Evolutionary conservation across 2,113 vertebrate species (phyloP).

Genomic region (Petroica traversi): DNA sequence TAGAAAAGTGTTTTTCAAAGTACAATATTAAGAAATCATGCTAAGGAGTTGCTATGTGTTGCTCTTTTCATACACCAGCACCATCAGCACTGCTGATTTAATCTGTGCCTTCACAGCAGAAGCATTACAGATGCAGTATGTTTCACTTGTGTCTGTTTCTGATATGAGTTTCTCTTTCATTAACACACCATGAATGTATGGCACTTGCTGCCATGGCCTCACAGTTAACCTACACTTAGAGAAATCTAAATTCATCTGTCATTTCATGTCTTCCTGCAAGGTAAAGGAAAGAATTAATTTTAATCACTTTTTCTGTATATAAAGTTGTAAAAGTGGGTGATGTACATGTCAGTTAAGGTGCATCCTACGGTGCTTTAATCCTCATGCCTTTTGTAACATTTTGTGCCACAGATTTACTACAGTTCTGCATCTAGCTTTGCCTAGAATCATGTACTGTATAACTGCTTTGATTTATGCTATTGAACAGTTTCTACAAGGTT

Average conservation of each 20-base stretch:
- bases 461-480: not conserved
- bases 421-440: not conserved
- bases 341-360: not conserved
- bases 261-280: not conserved
- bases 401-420: not conserved
- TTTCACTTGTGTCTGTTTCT: not conserved
- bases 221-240: not conserved
- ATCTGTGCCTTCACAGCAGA: not conserved
- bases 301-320: not conserved
- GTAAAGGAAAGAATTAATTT: not conserved
- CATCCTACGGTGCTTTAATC: not conserved
- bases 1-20: not conserved
- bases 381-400: not conserved
- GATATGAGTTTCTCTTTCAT: not conserved
- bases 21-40: not conserved
- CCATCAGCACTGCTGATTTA: not conserved
- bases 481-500: not conserved
- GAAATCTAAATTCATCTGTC: not conserved
- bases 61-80: not conserved
- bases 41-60: not conserved
- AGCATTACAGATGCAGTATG: fast-evolving
- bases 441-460: not conserved
- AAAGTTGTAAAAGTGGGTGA: not conserved
- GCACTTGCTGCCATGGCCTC: not conserved
- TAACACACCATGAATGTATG: not conserved